Conservation (phyloP, 2,113 vertebrate species). For the Saguinus midas region DNA sequence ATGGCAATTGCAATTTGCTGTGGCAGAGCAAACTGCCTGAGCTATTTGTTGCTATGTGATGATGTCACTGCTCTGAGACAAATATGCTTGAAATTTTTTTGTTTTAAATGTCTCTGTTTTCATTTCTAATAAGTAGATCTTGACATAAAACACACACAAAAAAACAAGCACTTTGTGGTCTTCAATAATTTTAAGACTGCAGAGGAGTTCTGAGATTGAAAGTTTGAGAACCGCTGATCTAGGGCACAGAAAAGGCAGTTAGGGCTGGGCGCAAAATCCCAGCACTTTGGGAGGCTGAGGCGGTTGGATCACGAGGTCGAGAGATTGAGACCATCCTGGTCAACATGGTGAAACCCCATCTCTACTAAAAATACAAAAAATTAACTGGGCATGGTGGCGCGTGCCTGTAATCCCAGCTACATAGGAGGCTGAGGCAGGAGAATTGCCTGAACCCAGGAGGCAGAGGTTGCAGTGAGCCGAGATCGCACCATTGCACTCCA, state of each 20-base stretch:
- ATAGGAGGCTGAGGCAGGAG: no score
- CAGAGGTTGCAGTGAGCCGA: no score
- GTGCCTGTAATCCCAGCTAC: no score
- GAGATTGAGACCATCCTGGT: no score
- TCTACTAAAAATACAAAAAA: no score
- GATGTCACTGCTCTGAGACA: background rate
- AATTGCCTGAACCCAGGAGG: no score
- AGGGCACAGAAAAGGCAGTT: background rate
- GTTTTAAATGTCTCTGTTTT: slow-evolving; percentile 13
- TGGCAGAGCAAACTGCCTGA: background rate
- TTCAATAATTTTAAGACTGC: background rate
- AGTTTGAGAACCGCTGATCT: background rate
- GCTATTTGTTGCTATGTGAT: background rate
- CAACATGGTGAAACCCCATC: no score
- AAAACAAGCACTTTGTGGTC: background rate
- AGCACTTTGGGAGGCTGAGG: no score
- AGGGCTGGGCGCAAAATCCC: no score
- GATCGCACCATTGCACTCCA: no score
- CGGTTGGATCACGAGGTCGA: no score
- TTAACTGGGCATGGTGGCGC: no score
- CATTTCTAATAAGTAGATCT: background rate
- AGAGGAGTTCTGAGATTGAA: background rate
- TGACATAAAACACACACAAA: background rate
- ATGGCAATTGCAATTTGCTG: background rate
- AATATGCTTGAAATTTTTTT: background rate